These are phyloP conservation scores for Sylvia borin DNA, from an alignment of 2,797 vertebrate genomes.

Conservation along the genomic window DNA sequence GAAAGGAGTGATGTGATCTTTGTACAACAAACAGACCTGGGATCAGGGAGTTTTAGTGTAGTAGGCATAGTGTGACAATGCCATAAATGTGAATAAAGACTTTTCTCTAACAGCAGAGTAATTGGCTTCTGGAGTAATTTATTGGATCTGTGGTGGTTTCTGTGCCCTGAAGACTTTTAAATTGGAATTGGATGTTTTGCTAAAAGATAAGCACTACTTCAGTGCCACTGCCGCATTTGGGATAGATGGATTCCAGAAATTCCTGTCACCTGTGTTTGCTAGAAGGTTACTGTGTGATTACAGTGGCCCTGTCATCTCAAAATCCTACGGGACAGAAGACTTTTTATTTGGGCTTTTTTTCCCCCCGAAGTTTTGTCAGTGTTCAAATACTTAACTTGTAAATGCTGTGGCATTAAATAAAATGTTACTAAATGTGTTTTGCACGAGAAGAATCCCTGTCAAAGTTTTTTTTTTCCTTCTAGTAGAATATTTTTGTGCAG, in stretches of 20 bases:
- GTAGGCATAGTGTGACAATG: background rate
- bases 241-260: background rate
- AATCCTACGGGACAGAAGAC: background rate
- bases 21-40: background rate
- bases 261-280: background rate
- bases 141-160: background rate
- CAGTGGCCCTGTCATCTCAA: slow-evolving; percentile 15
- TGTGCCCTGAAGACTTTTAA: slow-evolving; percentile 4
- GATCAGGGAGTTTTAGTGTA: background rate
- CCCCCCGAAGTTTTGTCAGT: background rate
- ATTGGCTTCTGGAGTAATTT: background rate
- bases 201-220: slow-evolving; percentile 13
- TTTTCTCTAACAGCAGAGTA: background rate
- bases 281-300: background rate
- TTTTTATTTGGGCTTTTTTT: background rate
- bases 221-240: background rate
- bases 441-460: background rate
- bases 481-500: slow-evolving; percentile 20
- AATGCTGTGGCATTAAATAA: slow-evolving; percentile 56
- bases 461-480: background rate
- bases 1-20: background rate
- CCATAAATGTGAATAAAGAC: background rate
- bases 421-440: slow-evolving; percentile 1
- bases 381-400: slow-evolving; percentile 47
- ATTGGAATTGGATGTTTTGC: background rate